phyloP scores from a whole-genome alignment of 2,797 vertebrate species.

The Argyrosomus regius region DNA sequence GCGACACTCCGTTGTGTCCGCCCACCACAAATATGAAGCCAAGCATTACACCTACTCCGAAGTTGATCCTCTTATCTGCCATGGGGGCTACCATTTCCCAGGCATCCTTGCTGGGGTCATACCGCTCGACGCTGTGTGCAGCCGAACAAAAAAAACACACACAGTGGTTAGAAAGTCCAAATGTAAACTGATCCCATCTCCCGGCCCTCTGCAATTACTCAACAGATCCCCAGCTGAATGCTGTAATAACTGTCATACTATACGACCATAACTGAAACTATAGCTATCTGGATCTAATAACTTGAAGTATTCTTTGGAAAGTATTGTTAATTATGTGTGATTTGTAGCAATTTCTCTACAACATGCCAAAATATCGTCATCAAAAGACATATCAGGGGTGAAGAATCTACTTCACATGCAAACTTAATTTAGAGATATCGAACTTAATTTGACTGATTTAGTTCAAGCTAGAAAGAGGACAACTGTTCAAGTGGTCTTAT shows the following conservation, averaged over 20 bases:
- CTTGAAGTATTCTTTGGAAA: not conserved
- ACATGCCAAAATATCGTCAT: not conserved
- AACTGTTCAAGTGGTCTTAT: not conserved
- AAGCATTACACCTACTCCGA: conserved; percentile 96
- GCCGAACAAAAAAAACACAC: not conserved
- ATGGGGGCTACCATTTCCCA: conserved; percentile 98
- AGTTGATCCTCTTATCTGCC: conserved; percentile 98
- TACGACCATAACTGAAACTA: too few species aligned
- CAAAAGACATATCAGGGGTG: not conserved
- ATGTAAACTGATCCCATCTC: not conserved
- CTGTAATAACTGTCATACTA: not conserved
- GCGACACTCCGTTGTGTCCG: conserved; percentile 97
- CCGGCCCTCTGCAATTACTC: not conserved
- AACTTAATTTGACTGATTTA: not conserved
- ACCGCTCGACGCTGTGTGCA: conserved; percentile 92
- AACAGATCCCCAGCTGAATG: not conserved
- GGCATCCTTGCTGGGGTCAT: conserved; percentile 95
- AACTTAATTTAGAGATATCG: not conserved
- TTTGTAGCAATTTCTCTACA: conserved; percentile 3
- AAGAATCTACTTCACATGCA: not conserved
- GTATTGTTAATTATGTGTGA: not conserved
- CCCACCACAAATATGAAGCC: conserved; percentile 99
- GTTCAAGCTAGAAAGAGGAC: not conserved
- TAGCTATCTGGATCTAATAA: too few species aligned
- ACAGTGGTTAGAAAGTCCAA: not conserved